Evolutionary conservation across 2,113 vertebrate species (phyloP).

Genomic region (Uropsilus gracilis): DNA sequence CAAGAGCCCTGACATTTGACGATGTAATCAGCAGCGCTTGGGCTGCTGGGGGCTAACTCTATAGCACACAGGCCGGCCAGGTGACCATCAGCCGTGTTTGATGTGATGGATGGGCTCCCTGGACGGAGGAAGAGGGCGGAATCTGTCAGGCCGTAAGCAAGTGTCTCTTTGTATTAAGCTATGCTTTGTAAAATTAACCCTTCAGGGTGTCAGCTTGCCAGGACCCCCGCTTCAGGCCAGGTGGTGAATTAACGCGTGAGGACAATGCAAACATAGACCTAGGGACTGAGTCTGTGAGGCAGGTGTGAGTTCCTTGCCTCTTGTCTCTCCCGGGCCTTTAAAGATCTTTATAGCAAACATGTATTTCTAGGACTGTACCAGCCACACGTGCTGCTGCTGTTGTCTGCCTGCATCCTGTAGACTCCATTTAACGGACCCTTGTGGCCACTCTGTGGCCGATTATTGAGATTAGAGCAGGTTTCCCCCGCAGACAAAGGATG

Average conservation of each 20-base stretch:
- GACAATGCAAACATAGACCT: slow-evolving; percentile 23
- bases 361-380: background rate
- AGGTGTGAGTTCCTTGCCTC: background rate
- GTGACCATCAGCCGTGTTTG: background rate
- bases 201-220: background rate
- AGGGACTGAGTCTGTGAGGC: background rate
- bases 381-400: background rate
- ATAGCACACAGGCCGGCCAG: background rate
- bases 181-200: slow-evolving; percentile 39
- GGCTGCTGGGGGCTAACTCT: background rate
- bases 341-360: slow-evolving; percentile 19
- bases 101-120: slow-evolving; percentile 35
- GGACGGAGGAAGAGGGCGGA: background rate
- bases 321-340: background rate
- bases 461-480: slow-evolving; percentile 32
- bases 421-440: background rate
- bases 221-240: background rate
- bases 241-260: slow-evolving; percentile 39
- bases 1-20: slow-evolving; percentile 47
- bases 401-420: background rate
- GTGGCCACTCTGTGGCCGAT: background rate
- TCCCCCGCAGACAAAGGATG: slow-evolving; percentile 33
- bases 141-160: background rate
- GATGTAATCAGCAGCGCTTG: slow-evolving; percentile 15
- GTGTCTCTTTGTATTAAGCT: background rate